Percentiles rank a stretch among this genome's conserved stretches.
Evolutionary conservation across 2,888 invertebrate species (phyloP).

Genomic region (Bombyx huttoni): DNA sequence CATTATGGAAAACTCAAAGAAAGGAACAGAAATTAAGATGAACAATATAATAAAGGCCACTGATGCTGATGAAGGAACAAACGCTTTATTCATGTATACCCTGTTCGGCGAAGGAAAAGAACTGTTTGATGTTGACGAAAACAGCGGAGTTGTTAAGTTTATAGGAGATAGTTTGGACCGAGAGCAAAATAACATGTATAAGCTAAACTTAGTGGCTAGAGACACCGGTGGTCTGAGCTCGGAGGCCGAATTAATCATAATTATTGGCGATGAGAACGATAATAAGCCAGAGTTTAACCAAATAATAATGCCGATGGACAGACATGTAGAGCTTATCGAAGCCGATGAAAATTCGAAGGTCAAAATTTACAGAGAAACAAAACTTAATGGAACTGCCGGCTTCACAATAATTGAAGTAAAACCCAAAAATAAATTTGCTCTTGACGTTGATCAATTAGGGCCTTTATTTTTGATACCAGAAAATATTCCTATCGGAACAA

Average conservation of each 20-base stretch:
- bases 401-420: slow-evolving; percentile 39
- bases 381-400: slow-evolving; percentile 30
- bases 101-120: slow-evolving; percentile 84
- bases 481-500: slow-evolving; percentile 78
- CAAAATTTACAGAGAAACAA: slow-evolving; percentile 56
- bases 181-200: slow-evolving; percentile 78
- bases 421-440: slow-evolving; percentile 50
- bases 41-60: slow-evolving; percentile 77
- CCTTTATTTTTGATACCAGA: slow-evolving; percentile 81
- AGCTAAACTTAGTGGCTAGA: slow-evolving; percentile 80
- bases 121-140: slow-evolving; percentile 78
- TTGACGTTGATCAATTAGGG: slow-evolving; percentile 39
- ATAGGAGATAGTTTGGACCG: slow-evolving; percentile 77
- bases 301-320: slow-evolving; percentile 78
- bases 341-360: slow-evolving; percentile 67
- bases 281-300: slow-evolving; percentile 81
- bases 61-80: slow-evolving; percentile 79
- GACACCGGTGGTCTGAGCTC: slow-evolving; percentile 84
- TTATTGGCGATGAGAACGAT: slow-evolving; percentile 85
- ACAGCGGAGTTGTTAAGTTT: slow-evolving; percentile 74
- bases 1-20: slow-evolving; percentile 82
- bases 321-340: slow-evolving; percentile 77
- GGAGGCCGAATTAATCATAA: slow-evolving; percentile 79
- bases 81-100: slow-evolving; percentile 78
- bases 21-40: slow-evolving; percentile 79